Percentiles rank a stretch among this genome's conserved stretches.
Evolutionary conservation across 2,113 vertebrate species (phyloP).

Genomic region (Xiphorhynchus elegans): DNA sequence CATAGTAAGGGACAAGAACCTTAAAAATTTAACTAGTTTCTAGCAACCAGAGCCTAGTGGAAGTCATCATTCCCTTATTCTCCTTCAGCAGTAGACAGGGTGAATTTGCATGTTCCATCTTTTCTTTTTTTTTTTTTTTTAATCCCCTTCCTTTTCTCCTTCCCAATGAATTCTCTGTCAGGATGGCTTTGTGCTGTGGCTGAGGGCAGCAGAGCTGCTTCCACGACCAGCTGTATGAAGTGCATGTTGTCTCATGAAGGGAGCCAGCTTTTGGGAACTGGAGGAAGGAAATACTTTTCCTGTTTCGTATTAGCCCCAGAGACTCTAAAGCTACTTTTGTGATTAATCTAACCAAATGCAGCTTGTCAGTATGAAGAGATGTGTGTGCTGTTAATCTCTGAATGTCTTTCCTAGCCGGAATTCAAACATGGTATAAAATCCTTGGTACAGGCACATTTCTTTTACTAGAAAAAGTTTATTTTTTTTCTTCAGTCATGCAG

Average conservation of each 20-base stretch:
- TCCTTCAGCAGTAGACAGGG: not conserved
- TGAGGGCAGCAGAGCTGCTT: not conserved
- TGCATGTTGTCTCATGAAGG: not conserved
- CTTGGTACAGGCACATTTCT: not conserved
- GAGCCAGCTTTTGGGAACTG: not conserved
- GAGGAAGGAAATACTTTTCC: conserved; percentile 61
- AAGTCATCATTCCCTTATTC: not conserved
- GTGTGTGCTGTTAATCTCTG: not conserved
- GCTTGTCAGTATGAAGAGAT: not conserved
- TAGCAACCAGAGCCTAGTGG: not conserved
- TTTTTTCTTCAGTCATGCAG: not conserved
- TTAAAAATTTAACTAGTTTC: not conserved
- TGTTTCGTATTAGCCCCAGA: not conserved
- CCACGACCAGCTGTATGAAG: not conserved
- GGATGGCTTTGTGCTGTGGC: not conserved
- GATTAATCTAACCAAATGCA: not conserved
- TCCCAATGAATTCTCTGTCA: not conserved
- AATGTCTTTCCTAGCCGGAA: not conserved
- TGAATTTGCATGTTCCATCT: not conserved
- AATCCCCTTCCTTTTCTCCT: not conserved
- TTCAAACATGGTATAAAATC: not conserved
- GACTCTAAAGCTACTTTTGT: not conserved
- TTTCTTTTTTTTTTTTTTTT: not conserved
- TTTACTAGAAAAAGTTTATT: not conserved
- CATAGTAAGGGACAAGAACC: not conserved